A percentile compares a stretch with the other conserved stretches of the same genome.
These are phyloP conservation scores for Phenganax stokvisi DNA, from an alignment of 92 coral and sea anemone species.

Conservation along the genomic window DNA sequence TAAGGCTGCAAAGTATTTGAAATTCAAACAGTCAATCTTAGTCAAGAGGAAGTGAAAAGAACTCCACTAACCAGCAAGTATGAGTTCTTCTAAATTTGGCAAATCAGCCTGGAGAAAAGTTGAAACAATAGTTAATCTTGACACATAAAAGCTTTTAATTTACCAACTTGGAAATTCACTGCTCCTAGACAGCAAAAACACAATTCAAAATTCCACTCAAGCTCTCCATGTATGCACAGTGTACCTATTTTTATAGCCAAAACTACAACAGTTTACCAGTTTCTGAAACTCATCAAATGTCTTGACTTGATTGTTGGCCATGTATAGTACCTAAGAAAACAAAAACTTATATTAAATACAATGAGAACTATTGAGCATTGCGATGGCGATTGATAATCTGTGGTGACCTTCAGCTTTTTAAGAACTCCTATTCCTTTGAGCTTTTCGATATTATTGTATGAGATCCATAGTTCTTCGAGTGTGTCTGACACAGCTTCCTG, in stretches of 20 bases:
- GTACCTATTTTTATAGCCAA: background rate
- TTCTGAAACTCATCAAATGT: constrained; percentile 94
- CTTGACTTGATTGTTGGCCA: constrained; percentile 95
- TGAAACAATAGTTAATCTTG: background rate
- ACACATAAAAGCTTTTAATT: too few relatives aligned
- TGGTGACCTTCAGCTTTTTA: constrained; percentile 75
- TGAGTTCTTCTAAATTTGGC: constrained; percentile 67
- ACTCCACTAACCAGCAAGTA: constrained; percentile 75
- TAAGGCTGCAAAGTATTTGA: too few relatives aligned
- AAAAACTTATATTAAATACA: background rate
- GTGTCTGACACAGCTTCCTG: constrained; percentile 98
- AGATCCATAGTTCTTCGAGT: constrained; percentile 83
- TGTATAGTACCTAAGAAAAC: constrained; percentile 71
- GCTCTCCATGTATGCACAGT: background rate
- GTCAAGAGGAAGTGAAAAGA: too few relatives aligned
- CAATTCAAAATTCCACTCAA: too few relatives aligned
- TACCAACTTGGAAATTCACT: too few relatives aligned
- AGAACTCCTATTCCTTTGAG: constrained; percentile 93
- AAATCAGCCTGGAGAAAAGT: constrained; percentile 63
- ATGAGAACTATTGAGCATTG: background rate
- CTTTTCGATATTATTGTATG: constrained; percentile 87
- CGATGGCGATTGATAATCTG: background rate
- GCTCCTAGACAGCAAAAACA: too few relatives aligned
- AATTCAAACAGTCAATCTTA: too few relatives aligned
- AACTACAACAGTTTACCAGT: constrained; percentile 53